Evolutionary conservation across 2,888 invertebrate species (phyloP).

Genomic region (Autographa pulchrina): DNA sequence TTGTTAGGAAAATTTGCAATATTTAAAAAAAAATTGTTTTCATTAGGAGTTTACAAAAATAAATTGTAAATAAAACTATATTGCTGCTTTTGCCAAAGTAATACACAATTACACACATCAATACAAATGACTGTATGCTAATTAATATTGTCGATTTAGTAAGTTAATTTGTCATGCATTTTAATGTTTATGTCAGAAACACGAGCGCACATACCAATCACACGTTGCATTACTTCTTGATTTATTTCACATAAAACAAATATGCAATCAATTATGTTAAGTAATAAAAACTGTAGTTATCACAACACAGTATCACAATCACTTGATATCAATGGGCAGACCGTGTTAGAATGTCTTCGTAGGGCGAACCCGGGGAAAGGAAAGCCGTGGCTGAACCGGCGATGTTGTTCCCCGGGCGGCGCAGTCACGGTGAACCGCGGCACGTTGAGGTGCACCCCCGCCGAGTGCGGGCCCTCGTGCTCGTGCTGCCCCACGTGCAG

Average conservation of each 20-base stretch:
- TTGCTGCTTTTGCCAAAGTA: too few relatives aligned
- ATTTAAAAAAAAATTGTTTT: too few relatives aligned
- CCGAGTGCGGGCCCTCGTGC: conserved; percentile 81
- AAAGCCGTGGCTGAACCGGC: conserved; percentile 86
- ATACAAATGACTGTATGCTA: neutral
- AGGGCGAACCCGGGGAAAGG: conserved; percentile 91
- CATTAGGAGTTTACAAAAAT: too few relatives aligned
- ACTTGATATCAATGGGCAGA: conserved; percentile 86
- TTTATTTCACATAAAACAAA: conserved; percentile 36
- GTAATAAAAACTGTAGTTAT: conserved; percentile 54
- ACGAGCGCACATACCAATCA: conserved; percentile 52
- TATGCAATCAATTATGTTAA: conserved; percentile 42
- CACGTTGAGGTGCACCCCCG: conserved; percentile 87
- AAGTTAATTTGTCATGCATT: conserved; percentile 45
- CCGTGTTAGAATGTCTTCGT: conserved; percentile 91
- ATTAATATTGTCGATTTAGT: neutral
- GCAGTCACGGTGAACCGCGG: conserved; percentile 88
- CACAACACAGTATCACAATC: conserved; percentile 66
- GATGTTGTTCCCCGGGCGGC: conserved; percentile 88
- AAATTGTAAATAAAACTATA: too few relatives aligned
- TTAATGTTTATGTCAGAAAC: conserved; percentile 33
- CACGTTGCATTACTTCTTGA: conserved; percentile 42
- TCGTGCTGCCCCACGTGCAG: conserved; percentile 83
- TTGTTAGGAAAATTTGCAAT: too few relatives aligned
- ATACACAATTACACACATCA: too few relatives aligned